Conservation (phyloP, 2,888 invertebrate genomes). For the Rhodophaea formosa region DNA sequence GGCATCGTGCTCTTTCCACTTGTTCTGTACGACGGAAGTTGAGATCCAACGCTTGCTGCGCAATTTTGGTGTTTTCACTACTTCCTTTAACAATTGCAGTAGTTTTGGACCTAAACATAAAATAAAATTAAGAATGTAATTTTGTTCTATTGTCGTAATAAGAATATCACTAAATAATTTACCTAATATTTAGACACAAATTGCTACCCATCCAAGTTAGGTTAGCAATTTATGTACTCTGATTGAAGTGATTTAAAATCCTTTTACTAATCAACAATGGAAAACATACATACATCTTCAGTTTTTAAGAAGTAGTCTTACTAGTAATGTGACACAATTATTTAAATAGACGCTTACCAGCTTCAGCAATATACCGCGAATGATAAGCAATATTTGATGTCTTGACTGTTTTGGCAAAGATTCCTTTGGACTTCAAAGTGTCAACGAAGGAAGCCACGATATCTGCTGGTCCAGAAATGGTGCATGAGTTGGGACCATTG, state of each 20-base stretch:
- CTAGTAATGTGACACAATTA: too few relatives aligned
- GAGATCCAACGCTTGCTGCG: conserved; percentile 89
- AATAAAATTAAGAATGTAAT: too few relatives aligned
- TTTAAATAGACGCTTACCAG: conserved; percentile 47
- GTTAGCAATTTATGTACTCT: too few relatives aligned
- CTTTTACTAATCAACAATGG: too few relatives aligned
- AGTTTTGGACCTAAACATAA: conserved; percentile 60
- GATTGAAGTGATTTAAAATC: too few relatives aligned
- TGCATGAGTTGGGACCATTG: conserved; percentile 86
- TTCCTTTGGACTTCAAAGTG: conserved; percentile 40
- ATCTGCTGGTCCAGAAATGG: conserved; percentile 85
- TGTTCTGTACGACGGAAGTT: conserved; percentile 84
- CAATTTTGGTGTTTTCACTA: conserved; percentile 81
- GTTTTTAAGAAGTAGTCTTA: too few relatives aligned
- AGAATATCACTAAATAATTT: too few relatives aligned
- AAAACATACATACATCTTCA: too few relatives aligned
- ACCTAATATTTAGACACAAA: conserved; percentile 45
- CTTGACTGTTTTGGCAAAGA: conserved; percentile 39
- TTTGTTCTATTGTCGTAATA: too few relatives aligned
- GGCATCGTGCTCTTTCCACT: conserved; percentile 36
- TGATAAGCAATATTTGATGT: conserved; percentile 92
- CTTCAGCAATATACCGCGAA: conserved; percentile 87
- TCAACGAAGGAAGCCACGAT: conserved; percentile 76
- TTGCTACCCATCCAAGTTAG: too few relatives aligned
- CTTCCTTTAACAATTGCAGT: conserved; percentile 76